phyloP scores from a whole-genome alignment of 2,797 vertebrate species.

The Podarcis siculus region DNA sequence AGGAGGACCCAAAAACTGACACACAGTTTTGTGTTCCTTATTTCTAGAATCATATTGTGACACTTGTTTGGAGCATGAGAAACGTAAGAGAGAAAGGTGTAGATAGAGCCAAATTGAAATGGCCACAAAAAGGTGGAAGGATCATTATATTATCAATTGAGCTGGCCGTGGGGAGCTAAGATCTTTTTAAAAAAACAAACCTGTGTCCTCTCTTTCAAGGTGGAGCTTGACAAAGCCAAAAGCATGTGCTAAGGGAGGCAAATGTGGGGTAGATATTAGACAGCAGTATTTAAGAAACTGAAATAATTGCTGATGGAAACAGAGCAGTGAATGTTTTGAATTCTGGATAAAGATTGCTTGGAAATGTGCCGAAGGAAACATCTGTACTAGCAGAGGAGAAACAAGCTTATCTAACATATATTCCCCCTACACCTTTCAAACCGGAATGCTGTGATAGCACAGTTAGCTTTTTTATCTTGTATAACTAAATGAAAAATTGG shows the following conservation, averaged over 20 bases:
- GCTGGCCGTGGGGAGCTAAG: no score
- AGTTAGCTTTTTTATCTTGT: slow-evolving; percentile 17
- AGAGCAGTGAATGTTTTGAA: slow-evolving; percentile 39
- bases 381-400: not conserved
- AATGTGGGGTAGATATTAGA: not conserved
- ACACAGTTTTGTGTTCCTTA: no score
- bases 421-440: not conserved
- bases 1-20: not conserved
- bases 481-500: slow-evolving; percentile 14
- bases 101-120: not conserved
- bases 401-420: not conserved
- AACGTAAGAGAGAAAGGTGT: not conserved
- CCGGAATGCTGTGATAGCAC: not conserved
- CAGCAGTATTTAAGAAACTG: not conserved
- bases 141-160: no score
- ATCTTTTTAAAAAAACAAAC: no score
- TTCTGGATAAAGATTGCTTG: slow-evolving; percentile 40
- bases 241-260: not conserved
- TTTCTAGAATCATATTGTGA: not conserved
- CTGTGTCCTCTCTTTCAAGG: not conserved
- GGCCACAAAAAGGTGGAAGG: not conserved
- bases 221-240: not conserved
- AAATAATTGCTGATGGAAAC: not conserved
- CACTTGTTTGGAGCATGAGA: not conserved
- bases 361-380: slow-evolving; percentile 32